Base-by-base conservation (phyloP, 2,797 vertebrate genomes). In the Acanthornis magna region DNA sequence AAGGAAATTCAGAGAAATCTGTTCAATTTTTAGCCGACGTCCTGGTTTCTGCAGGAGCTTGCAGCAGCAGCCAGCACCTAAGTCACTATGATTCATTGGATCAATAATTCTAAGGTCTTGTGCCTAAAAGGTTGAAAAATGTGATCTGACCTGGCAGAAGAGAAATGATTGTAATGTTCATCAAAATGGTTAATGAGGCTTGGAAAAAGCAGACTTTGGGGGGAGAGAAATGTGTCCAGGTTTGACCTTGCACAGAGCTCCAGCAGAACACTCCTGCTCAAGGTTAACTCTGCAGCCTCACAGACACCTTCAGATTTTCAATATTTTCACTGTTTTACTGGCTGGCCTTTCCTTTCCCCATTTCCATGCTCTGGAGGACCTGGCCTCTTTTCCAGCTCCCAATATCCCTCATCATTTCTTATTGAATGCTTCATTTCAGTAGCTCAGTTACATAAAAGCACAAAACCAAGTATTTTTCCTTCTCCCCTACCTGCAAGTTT, bases 1-100 rank as follows among this genome's bases (percentile, higher is more conserved):
- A 32, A 23, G n/a, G 71, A 48, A 50, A 27, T 38, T 42, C n/a
- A 61, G 78, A 34, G 85, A n/a, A 90, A 61, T 16, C 54, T 9
- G n/a, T 3, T 62, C 22, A 2, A 8, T 30, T 14, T 74, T 87
- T 71, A 80, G 27, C 70, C 80, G 91, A 22, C 65, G 71, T 14
- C 80, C 80, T 75, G 91, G 81, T 38, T 93, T 53, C 71, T 61
- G 38, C 50, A 58, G 74, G 16, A 86, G 61, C 13, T 75, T 42
- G 16, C 79, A 88, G 86, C 86, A 88, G 93, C 86, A 91, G 83
- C 80, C 96, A 74, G 62, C 85, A 70, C 92, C 92, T 26, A 42
- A 95, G 94, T 78, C 97, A 94, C 30, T 70, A n/a, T 96, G 95
- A 97, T 96, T 97, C 96, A 97, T 92, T 86, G 89, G 92, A 96